Conservation (phyloP, 1,140 invertebrate genomes). For the Ptiloglossa arizonensis region DNA sequence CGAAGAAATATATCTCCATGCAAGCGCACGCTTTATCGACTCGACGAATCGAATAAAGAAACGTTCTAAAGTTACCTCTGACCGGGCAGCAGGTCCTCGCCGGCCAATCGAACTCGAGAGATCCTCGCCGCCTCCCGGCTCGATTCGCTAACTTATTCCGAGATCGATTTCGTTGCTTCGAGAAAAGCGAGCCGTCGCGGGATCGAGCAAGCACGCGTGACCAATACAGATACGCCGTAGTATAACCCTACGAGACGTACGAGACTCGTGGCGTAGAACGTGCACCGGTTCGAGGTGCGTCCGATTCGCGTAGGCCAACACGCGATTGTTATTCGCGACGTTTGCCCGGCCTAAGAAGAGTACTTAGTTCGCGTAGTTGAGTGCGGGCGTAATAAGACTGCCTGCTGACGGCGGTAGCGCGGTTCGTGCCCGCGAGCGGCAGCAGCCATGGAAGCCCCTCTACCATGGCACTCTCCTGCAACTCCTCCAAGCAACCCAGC, state of each 20-base stretch:
- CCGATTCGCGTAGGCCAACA: constrained; percentile 7
- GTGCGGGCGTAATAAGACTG: constrained; percentile 73
- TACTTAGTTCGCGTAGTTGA: constrained; percentile 71
- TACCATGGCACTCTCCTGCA: constrained; percentile 57
- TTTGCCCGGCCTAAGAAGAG: constrained; percentile 53
- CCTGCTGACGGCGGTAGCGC: constrained; percentile 68
- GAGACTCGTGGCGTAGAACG: neutral
- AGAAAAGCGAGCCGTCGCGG: neutral
- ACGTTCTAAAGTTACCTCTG: constrained; percentile 46
- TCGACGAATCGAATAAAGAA: constrained; percentile 26
- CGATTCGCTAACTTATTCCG: constrained; percentile 21
- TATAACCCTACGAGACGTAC: neutral
- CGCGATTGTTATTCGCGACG: constrained; percentile 15
- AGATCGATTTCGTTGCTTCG: neutral
- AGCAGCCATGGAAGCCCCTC: constrained; percentile 60
- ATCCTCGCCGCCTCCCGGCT: neutral
- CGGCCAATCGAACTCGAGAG: constrained; percentile 9
- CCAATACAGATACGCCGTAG: neutral
- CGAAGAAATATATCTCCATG: neutral
- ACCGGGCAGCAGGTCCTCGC: constrained; percentile 30
- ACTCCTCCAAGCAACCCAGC: constrained; percentile 53
- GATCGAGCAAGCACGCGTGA: neutral
- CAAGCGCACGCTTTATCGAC: constrained; percentile 22
- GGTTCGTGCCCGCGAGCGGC: constrained; percentile 66
- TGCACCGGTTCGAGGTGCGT: neutral